These are phyloP conservation scores for Eumacrocentrus americanus DNA, from an alignment of 2,888 invertebrate species.

Conservation along the genomic window DNA sequence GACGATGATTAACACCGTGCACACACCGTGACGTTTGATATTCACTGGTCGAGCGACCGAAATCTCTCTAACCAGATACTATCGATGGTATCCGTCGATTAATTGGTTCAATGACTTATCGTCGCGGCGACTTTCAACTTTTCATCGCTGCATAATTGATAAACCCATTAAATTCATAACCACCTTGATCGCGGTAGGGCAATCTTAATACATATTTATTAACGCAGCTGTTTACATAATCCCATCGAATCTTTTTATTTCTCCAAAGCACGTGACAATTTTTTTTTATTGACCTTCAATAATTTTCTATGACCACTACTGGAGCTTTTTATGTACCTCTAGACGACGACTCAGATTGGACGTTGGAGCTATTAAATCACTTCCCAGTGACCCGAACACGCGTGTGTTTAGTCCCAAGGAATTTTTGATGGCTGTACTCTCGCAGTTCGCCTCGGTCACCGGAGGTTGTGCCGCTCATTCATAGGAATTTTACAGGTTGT, in stretches of 20 bases:
- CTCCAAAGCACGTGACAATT: not conserved
- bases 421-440: constrained; percentile 41
- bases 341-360: not conserved
- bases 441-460: constrained; percentile 33
- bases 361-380: constrained; percentile 4
- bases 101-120: constrained; percentile 26
- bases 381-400: not conserved
- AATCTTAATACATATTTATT: constrained; percentile 20
- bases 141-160: constrained; percentile 19
- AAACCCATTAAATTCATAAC: constrained; percentile 15
- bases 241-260: not conserved
- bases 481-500: constrained; percentile 58
- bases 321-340: not conserved
- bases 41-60: not conserved
- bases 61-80: constrained; percentile 3
- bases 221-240: constrained; percentile 11
- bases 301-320: not conserved
- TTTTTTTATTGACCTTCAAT: not conserved
- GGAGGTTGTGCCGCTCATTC: constrained; percentile 50
- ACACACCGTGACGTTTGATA: not conserved
- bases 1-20: constrained; percentile 23
- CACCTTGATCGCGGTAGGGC: not conserved
- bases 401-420: constrained; percentile 38
- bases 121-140: constrained; percentile 1
- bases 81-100: constrained; percentile 25